Conservation (phyloP, 2,797 vertebrate species). For the Mus minutoides region DNA sequence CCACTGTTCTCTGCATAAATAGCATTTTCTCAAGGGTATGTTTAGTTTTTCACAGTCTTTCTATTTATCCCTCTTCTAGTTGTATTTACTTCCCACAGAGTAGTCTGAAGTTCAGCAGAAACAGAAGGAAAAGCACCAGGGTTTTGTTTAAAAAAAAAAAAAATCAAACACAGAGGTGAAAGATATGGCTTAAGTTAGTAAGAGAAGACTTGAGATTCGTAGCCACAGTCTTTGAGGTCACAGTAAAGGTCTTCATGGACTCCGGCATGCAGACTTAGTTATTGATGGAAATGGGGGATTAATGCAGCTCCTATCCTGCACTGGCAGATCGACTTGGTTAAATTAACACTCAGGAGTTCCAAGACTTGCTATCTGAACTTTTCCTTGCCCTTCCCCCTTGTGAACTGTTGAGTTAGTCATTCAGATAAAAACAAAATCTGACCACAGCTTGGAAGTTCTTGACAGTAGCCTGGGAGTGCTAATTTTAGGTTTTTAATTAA, state of each 20-base stretch:
- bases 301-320: not conserved
- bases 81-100: constrained; percentile 81
- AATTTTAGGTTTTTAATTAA: constrained; percentile 47
- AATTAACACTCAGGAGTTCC: constrained; percentile 66
- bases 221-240: constrained; percentile 80
- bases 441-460: constrained; percentile 51
- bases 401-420: constrained; percentile 57
- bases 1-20: constrained; percentile 61
- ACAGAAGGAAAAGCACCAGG: constrained; percentile 88
- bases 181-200: constrained; percentile 86
- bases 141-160: not conserved
- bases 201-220: constrained; percentile 81
- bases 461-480: not conserved
- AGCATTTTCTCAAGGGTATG: constrained; percentile 59
- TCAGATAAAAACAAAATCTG: constrained; percentile 56
- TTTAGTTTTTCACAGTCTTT: constrained; percentile 64
- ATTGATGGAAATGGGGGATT: constrained; percentile 72
- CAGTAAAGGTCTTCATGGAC: constrained; percentile 78
- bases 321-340: constrained; percentile 38
- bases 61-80: constrained; percentile 50
- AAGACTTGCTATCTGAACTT: constrained; percentile 42
- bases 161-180: constrained; percentile 77
- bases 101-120: constrained; percentile 83
- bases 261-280: constrained; percentile 77
- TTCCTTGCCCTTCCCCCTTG: constrained; percentile 8